phyloP scores from a whole-genome alignment of 2,888 invertebrate species.

The Harmothoe impar region DNA sequence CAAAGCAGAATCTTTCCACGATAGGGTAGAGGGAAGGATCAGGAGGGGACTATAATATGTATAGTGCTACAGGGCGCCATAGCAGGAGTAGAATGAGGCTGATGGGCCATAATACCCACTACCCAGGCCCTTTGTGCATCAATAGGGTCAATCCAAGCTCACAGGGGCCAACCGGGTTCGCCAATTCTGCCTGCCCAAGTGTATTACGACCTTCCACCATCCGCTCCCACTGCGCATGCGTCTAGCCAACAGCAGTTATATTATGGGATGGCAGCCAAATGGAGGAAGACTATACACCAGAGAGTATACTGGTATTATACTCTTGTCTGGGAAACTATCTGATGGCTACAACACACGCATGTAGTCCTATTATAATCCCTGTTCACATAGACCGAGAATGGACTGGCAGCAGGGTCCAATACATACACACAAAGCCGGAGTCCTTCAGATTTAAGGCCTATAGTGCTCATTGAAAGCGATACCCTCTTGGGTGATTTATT shows the following conservation, averaged over 20 bases:
- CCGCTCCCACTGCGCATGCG: not conserved
- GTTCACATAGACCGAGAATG: too few relatives aligned
- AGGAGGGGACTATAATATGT: too few relatives aligned
- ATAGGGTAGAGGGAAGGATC: too few relatives aligned
- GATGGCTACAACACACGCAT: not conserved
- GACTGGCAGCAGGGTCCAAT: too few relatives aligned
- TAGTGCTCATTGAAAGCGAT: constrained; percentile 22
- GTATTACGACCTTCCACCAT: not conserved
- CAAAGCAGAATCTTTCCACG: too few relatives aligned
- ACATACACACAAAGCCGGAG: too few relatives aligned
- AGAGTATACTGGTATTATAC: not conserved
- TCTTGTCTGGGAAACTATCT: not conserved
- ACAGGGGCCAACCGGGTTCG: not conserved
- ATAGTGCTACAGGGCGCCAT: too few relatives aligned
- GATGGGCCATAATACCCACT: not conserved
- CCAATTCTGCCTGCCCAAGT: constrained; percentile 25
- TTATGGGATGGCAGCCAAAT: constrained; percentile 10
- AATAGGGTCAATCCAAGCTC: not conserved
- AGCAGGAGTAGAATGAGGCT: too few relatives aligned
- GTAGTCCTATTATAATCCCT: too few relatives aligned
- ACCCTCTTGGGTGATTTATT: constrained; percentile 29
- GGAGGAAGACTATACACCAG: not conserved
- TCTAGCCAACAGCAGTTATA: not conserved
- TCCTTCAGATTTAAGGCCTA: not conserved
- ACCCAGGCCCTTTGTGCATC: not conserved